Conservation (phyloP, 2,113 vertebrate genomes). For the Mixornis gularis region DNA sequence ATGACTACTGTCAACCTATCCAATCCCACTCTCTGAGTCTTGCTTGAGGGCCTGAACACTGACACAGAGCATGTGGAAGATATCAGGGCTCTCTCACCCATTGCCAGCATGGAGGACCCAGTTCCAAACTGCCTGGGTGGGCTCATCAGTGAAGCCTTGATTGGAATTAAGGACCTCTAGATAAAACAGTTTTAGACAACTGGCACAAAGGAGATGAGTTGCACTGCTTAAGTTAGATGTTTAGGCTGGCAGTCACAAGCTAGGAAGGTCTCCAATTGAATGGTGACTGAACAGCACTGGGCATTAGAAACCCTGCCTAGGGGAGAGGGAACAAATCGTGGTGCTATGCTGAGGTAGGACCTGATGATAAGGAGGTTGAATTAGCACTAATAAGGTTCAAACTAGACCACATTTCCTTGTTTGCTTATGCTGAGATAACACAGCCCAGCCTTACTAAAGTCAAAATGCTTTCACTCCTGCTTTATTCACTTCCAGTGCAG, state of each 20-base stretch:
- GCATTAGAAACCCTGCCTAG: background rate
- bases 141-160: background rate
- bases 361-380: background rate
- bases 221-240: background rate
- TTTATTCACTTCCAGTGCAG: background rate
- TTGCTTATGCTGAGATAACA: background rate
- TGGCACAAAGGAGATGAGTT: background rate
- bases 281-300: background rate
- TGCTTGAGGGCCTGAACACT: background rate
- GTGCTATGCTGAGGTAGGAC: background rate
- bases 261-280: background rate
- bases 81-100: background rate
- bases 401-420: background rate
- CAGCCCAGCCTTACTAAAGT: background rate
- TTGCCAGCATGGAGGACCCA: rapidly evolving
- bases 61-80: background rate
- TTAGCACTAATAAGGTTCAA: background rate
- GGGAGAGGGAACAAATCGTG: background rate
- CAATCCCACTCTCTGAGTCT: background rate
- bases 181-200: background rate
- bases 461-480: background rate
- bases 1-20: background rate
- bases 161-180: background rate
- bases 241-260: background rate
- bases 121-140: slow-evolving; percentile 38